A percentile compares a stretch with the other conserved stretches of the same genome.
phyloP scores from a whole-genome alignment of 2,888 invertebrate species.

The Resseliella maxima region DNA sequence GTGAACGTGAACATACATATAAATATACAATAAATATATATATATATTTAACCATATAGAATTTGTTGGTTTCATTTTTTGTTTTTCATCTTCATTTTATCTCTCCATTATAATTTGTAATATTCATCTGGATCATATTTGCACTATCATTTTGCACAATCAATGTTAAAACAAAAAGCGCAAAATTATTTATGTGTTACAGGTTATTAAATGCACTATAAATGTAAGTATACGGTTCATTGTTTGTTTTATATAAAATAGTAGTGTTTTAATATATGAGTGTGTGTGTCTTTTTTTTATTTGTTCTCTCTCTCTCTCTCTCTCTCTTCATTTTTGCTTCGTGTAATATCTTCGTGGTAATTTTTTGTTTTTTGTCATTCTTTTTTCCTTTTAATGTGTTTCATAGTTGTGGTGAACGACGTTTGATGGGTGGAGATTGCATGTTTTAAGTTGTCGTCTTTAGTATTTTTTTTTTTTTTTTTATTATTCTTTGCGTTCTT shows the following conservation, averaged over 20 bases:
- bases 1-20: slow-evolving; percentile 16
- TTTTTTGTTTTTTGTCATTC: too few species aligned
- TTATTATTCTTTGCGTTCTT: too few species aligned
- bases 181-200: slow-evolving; percentile 33
- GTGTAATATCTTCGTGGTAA: too few species aligned
- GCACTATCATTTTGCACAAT: neutral
- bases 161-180: neutral
- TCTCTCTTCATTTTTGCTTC: too few species aligned
- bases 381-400: too few species aligned
- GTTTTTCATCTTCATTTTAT: neutral
- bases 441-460: too few species aligned
- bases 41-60: neutral
- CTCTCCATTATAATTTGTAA: neutral
- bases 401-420: too few species aligned
- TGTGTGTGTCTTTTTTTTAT: too few species aligned
- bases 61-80: neutral
- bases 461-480: too few species aligned
- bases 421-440: too few species aligned
- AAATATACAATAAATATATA: neutral
- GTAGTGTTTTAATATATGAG: too few species aligned
- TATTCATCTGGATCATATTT: neutral
- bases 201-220: slow-evolving; percentile 14
- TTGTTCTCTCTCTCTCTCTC: neutral
- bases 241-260: neutral
- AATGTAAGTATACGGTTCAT: slow-evolving; percentile 13